Evolutionary conservation across 2,113 vertebrate genomes (phyloP), one percentile per base, ranked within the genome.

Genomic region (Tachysurus fulvidraco): DNA sequence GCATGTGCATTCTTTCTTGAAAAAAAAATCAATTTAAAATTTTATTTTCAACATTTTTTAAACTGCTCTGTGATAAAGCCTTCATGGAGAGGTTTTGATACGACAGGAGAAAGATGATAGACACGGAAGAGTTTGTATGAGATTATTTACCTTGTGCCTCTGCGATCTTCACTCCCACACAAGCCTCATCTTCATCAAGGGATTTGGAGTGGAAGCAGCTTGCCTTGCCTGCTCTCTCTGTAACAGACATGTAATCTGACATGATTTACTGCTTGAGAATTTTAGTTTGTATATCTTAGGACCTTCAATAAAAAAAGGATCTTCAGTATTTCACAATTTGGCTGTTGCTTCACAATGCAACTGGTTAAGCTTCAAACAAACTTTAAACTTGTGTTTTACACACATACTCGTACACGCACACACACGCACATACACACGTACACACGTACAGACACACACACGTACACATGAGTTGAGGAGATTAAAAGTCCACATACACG

Each of bases 91-190:
- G 16, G 55, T 19, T 30, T 41, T 69, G 41, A 36, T 13, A 57
- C 54, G 25, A 12, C 64, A 69, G n/a, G 65, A 17, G 41, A 59
- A 78, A 25, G 10, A 19, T 9, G 21, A 44, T 21, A 74, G 30
- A 36, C 69, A 76, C 14, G 16, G 6, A 79, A 9, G 50, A 0
- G 7, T 28, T 16, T n/a, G n/a, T n/a, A n/a, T n/a, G n/a, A n/a
- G 36, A 28, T 25, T 28, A 25, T 85, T 0, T 88, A 96, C 95
- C 93, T 92, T 78, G 88, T 79, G 93, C 91, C 52, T 92, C 93
- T 86, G 95, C 92, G 36, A 95, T 94, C 83, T 94, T 96, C 92
- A 95, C 91, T 0, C 91, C 94, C 87, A 95, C 93, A 14, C 95
- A 95, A 65, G 89, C 89, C 28, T 92, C 93, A 23, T 92, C 93